A percentile compares a stretch with the other conserved stretches of the same genome.
Evolutionary conservation across 1,140 invertebrate genomes (phyloP).

Genomic region (Dreissena polymorpha): DNA sequence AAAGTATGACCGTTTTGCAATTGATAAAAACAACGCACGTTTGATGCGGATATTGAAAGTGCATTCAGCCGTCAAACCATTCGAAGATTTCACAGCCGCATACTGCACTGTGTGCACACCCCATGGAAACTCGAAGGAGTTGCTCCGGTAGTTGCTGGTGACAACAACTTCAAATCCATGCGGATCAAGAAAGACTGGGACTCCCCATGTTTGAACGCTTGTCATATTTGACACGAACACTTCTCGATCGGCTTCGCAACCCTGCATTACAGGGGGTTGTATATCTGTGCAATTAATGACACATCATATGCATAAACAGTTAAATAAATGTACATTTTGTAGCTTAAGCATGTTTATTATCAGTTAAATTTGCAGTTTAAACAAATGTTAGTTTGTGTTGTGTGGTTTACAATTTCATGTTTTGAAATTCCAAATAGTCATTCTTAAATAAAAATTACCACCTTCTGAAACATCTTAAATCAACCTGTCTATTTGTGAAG

Average conservation of each 20-base stretch:
- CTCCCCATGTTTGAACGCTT: constrained; percentile 47
- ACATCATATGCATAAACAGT: too few species aligned
- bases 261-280: constrained; percentile 56
- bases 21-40: constrained; percentile 52
- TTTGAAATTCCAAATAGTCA: too few species aligned
- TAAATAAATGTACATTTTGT: too few species aligned
- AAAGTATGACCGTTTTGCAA: too few species aligned
- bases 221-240: constrained; percentile 19
- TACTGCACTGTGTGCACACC: constrained; percentile 62
- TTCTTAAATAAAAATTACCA: too few species aligned
- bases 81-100: constrained; percentile 54
- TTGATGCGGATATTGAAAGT: constrained; percentile 54
- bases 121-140: constrained; percentile 57
- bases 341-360: too few species aligned
- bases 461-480: too few species aligned
- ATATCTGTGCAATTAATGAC: constrained; percentile 49
- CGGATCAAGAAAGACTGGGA: constrained; percentile 58
- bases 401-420: too few species aligned
- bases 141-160: constrained; percentile 54
- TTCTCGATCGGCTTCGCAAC: constrained; percentile 40
- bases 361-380: too few species aligned
- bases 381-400: too few species aligned
- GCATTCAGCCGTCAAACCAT: constrained; percentile 62
- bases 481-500: too few species aligned
- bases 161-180: constrained; percentile 42